phyloP scores from a whole-genome alignment of 2,888 invertebrate genomes.

The Drosophila pseudotalamancana region DNA sequence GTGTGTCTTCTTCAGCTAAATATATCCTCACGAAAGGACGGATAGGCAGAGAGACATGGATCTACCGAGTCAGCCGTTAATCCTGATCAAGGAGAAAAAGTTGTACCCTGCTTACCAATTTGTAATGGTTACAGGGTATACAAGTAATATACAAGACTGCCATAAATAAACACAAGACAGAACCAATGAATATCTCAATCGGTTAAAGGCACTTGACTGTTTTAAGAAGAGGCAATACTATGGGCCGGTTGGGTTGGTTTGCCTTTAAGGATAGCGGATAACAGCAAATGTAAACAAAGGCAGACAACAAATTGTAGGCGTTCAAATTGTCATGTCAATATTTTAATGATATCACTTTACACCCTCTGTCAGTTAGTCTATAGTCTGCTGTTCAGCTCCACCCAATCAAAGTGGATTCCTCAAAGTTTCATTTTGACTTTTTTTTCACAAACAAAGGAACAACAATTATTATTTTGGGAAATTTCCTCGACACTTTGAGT shows the following conservation, averaged over 20 bases:
- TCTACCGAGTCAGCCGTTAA: too few relatives aligned
- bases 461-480: slow-evolving; percentile 22
- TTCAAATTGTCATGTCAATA: slow-evolving; percentile 84
- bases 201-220: background rate
- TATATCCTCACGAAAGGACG: too few relatives aligned
- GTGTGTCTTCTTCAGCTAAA: too few relatives aligned
- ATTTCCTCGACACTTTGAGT: slow-evolving; percentile 35
- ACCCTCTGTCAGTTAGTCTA: slow-evolving; percentile 11
- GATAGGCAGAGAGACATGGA: too few relatives aligned
- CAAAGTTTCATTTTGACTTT: slow-evolving; percentile 73
- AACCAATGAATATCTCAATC: background rate
- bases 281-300: slow-evolving; percentile 48
- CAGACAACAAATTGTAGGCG: slow-evolving; percentile 81
- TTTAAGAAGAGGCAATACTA: background rate
- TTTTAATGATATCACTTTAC: slow-evolving; percentile 80
- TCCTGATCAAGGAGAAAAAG: too few relatives aligned
- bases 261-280: slow-evolving; percentile 5
- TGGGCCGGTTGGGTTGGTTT: too few relatives aligned
- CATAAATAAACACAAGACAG: background rate
- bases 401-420: slow-evolving; percentile 43
- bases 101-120: too few relatives aligned
- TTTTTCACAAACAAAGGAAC: slow-evolving; percentile 22
- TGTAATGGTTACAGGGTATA: background rate
- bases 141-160: background rate
- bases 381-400: slow-evolving; percentile 24